Evolutionary conservation across 2,113 vertebrate species (phyloP).

Genomic region (Thamnaconus septentrionalis): DNA sequence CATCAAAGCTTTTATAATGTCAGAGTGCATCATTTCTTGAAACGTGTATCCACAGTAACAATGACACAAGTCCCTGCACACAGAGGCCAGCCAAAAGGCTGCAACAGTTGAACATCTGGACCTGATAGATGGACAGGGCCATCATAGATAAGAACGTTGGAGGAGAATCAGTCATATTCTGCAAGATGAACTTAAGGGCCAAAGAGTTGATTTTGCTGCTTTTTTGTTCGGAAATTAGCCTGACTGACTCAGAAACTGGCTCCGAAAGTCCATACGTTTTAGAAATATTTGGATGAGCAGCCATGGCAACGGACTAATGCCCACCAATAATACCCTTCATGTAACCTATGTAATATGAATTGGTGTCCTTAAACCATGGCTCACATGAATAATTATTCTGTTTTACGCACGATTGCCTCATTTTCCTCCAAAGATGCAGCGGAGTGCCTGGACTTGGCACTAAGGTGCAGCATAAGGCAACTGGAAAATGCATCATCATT

Average conservation of each 20-base stretch:
- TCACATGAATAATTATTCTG: constrained; percentile 17
- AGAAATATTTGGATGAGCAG: too few species aligned
- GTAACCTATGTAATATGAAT: constrained; percentile 12
- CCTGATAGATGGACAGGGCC: constrained; percentile 56
- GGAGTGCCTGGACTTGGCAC: constrained; percentile 29
- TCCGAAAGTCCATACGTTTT: too few species aligned
- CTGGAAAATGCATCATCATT: constrained; percentile 53
- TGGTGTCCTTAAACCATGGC: not conserved
- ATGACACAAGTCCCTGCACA: constrained; percentile 53
- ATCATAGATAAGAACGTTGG: constrained; percentile 16
- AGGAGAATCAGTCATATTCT: constrained; percentile 13
- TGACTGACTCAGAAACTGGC: too few species aligned
- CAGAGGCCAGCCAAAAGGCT: constrained; percentile 48
- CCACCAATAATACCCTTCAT: constrained; percentile 6
- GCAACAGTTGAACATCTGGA: constrained; percentile 72
- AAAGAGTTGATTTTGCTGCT: too few species aligned
- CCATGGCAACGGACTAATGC: too few species aligned
- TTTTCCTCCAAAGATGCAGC: constrained; percentile 31
- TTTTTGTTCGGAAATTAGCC: too few species aligned
- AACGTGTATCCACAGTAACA: constrained; percentile 60
- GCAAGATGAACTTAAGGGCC: constrained; percentile 24
- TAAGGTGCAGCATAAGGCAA: constrained; percentile 33
- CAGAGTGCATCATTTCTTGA: constrained; percentile 15
- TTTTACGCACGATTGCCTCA: constrained; percentile 19
- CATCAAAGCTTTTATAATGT: too few species aligned